These are phyloP conservation scores for Tenthredo amoena DNA, from an alignment of 2,888 invertebrate species.

Conservation along the genomic window DNA sequence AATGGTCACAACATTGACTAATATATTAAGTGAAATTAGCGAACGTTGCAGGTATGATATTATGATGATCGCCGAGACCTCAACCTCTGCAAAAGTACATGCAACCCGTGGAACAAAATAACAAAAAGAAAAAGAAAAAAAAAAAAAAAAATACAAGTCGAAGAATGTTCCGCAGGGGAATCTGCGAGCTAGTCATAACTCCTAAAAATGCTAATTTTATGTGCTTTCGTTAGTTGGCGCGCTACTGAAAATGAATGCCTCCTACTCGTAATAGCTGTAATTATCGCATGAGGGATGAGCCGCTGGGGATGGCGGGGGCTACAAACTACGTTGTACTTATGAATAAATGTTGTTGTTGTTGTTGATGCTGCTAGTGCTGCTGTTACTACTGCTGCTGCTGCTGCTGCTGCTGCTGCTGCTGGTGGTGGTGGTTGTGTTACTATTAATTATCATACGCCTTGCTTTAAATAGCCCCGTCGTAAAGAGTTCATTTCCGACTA, in stretches of 20 bases:
- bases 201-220: conserved; percentile 65
- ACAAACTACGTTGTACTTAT: conserved; percentile 47
- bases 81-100: background rate
- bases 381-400: conserved; percentile 10
- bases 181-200: conserved; percentile 53
- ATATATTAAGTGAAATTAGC: conserved; percentile 49
- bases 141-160: background rate
- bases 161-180: conserved; percentile 17
- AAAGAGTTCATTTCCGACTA: conserved; percentile 35
- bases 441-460: conserved; percentile 41
- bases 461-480: conserved; percentile 36
- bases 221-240: conserved; percentile 53
- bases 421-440: background rate
- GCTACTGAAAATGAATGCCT: conserved; percentile 51
- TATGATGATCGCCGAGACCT: background rate
- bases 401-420: background rate
- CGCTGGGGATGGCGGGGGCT: conserved; percentile 37
- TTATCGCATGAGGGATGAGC: conserved; percentile 54
- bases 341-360: conserved; percentile 51
- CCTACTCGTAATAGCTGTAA: conserved; percentile 52
- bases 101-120: background rate
- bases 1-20: conserved; percentile 9
- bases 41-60: background rate
- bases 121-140: background rate
- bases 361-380: conserved; percentile 21